A percentile compares a stretch with the other conserved stretches of the same genome.
phyloP scores from a whole-genome alignment of 2,888 invertebrate genomes.

The Eristalinus sepulchralis region DNA sequence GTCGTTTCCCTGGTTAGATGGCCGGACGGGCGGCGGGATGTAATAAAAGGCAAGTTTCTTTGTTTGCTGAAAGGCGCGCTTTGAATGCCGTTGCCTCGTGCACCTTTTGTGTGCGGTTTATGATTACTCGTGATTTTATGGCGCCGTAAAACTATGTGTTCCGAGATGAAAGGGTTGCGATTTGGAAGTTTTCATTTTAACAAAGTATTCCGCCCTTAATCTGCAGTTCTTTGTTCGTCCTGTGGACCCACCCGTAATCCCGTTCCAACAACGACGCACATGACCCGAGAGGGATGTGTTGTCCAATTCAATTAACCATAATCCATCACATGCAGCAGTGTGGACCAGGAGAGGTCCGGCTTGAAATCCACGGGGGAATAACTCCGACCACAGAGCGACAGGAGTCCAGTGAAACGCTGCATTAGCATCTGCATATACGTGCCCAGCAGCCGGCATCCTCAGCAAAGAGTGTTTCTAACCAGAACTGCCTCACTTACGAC shows the following conservation, averaged over 20 bases:
- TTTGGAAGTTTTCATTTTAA: constrained; percentile 26
- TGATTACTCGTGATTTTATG: constrained; percentile 63
- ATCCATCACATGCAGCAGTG: constrained; percentile 60
- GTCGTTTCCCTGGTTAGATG: neutral
- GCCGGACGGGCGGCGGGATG: neutral
- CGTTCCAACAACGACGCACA: constrained; percentile 15
- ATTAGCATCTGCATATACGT: constrained; percentile 67
- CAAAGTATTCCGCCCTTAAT: constrained; percentile 8
- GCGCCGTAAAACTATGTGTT: constrained; percentile 50
- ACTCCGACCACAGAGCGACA: neutral
- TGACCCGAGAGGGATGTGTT: constrained; percentile 27
- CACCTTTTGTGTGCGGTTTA: constrained; percentile 47
- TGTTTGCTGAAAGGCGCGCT: constrained; percentile 52
- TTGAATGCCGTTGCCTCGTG: constrained; percentile 41
- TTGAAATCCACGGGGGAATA: neutral
- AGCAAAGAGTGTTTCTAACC: constrained; percentile 52
- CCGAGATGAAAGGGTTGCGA: constrained; percentile 36
- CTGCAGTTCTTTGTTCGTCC: constrained; percentile 12
- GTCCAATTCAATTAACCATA: constrained; percentile 69
- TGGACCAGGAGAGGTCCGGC: constrained; percentile 36
- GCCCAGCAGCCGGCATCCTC: constrained; percentile 32
- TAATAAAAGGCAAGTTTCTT: constrained; percentile 54
- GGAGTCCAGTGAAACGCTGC: constrained; percentile 38
- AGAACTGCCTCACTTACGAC: constrained; percentile 43
- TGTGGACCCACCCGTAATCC: neutral